Percentiles rank a stretch among this genome's conserved stretches.
Evolutionary conservation across 1,140 invertebrate species (phyloP).

Genomic region (Drosophila navojoa): DNA sequence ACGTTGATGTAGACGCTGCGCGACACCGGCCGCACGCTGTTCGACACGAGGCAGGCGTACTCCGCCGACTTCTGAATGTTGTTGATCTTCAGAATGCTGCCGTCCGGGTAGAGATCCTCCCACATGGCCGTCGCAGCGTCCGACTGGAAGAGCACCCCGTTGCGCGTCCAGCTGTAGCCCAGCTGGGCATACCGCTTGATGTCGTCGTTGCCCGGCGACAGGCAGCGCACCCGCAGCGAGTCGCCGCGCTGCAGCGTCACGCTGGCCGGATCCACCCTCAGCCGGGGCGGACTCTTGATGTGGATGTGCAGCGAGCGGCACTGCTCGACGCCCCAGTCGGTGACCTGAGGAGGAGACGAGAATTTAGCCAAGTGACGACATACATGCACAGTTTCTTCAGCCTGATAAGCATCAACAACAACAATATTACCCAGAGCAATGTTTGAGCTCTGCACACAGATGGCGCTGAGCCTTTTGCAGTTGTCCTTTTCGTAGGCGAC

Average conservation of each 20-base stretch:
- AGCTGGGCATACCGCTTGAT: slow-evolving; percentile 85
- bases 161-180: slow-evolving; percentile 92
- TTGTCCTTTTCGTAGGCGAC: slow-evolving; percentile 34
- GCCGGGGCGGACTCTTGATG: slow-evolving; percentile 87
- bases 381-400: no score
- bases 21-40: slow-evolving; percentile 85
- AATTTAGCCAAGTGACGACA: neutral
- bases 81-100: slow-evolving; percentile 90
- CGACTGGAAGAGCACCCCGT: slow-evolving; percentile 88
- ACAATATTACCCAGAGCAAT: slow-evolving; percentile 13
- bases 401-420: slow-evolving; percentile 3
- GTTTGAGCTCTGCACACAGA: slow-evolving; percentile 14
- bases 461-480: neutral
- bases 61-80: slow-evolving; percentile 89
- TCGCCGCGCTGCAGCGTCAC: slow-evolving; percentile 87
- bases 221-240: slow-evolving; percentile 88
- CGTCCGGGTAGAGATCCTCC: slow-evolving; percentile 91
- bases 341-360: slow-evolving; percentile 83
- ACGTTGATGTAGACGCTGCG: slow-evolving; percentile 87
- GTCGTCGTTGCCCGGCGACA: slow-evolving; percentile 86
- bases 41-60: slow-evolving; percentile 86
- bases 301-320: slow-evolving; percentile 89
- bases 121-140: slow-evolving; percentile 89
- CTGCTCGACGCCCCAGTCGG: slow-evolving; percentile 90
- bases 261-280: slow-evolving; percentile 89